phyloP scores from a whole-genome alignment of 53 echinoderm and acorn worm species.

The Arbacia lixula region DNA sequence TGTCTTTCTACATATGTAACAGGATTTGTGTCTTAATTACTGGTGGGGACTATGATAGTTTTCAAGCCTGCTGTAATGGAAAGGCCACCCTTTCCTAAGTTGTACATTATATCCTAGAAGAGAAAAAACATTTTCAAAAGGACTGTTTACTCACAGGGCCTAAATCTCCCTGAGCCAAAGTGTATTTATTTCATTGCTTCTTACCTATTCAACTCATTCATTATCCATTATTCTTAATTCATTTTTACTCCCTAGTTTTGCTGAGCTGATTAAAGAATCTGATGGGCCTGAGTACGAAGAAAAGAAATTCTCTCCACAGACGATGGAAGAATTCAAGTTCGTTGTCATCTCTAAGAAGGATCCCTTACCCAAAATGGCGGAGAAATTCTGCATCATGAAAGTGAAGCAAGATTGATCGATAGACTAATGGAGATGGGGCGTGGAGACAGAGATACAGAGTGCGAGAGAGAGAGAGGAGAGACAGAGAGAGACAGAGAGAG shows the following conservation, averaged over 20 bases:
- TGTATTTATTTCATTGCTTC: background rate
- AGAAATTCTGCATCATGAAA: slow-evolving; percentile 20
- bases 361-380: background rate
- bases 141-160: too few species aligned
- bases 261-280: background rate
- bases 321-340: background rate
- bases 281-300: slow-evolving; percentile 19
- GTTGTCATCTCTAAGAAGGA: slow-evolving; percentile 13
- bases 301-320: background rate
- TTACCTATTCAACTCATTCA: background rate
- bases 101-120: too few species aligned
- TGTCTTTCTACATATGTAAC: too few species aligned
- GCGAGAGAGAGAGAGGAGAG: too few species aligned
- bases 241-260: background rate
- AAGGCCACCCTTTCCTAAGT: too few species aligned
- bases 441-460: background rate
- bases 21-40: too few species aligned
- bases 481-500: too few species aligned
- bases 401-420: background rate
- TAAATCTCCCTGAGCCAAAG: too few species aligned
- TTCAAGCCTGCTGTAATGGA: too few species aligned
- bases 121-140: too few species aligned
- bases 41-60: too few species aligned
- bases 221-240: background rate
- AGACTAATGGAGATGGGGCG: background rate